Evolutionary conservation across 2,797 vertebrate species (phyloP), one percentile per base, ranked within the genome.

Genomic region (Hoplostethus mediterraneus): DNA sequence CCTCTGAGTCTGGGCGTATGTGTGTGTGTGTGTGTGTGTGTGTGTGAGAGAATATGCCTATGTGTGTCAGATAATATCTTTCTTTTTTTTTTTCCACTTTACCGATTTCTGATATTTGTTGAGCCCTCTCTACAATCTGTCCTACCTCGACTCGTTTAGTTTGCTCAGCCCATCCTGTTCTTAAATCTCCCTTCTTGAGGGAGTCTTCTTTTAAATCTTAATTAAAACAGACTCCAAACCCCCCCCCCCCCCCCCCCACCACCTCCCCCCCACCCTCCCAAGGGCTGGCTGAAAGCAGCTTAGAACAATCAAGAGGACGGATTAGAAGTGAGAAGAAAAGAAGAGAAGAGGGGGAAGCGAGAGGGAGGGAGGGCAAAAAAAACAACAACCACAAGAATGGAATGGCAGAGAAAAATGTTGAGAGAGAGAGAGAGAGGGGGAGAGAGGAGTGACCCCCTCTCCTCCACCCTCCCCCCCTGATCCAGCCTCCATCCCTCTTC

Each of bases 221-320:
- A 95, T 95, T 95, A 95, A 95, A 95, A 93, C 81, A 82, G 92
- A 92, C 89, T 93, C 89, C 78, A 61, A 80, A 48, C 2, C 54
- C 77, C 49, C 21, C 21, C 82, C 84, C 61, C 81, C 88, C 75
- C 90, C 93, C 91, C 86, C 21, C 21, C 82, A n/a, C n/a, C n/a
- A n/a, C n/a, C n/a, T n/a, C 54, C 77, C 49, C 21, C 21, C 82
- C 84, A 63, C 81, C 88, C 75, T 90, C 93, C 91, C 86, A 85
- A 70, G 87, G 93, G 88, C 81, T 84, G 86, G 76, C 89, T 92
- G 91, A 94, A 93, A 94, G 94, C 93, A 93, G 92, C 92, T 94
- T 95, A 95, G 93, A 94, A 94, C 93, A 95, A 95, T 94, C 94
- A 94, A 92, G 90, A 90, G 88, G 85, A 94, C 67, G 84, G 93